phyloP scores from a whole-genome alignment of 2,113 vertebrate species.

The Notarius quadriscutis region DNA sequence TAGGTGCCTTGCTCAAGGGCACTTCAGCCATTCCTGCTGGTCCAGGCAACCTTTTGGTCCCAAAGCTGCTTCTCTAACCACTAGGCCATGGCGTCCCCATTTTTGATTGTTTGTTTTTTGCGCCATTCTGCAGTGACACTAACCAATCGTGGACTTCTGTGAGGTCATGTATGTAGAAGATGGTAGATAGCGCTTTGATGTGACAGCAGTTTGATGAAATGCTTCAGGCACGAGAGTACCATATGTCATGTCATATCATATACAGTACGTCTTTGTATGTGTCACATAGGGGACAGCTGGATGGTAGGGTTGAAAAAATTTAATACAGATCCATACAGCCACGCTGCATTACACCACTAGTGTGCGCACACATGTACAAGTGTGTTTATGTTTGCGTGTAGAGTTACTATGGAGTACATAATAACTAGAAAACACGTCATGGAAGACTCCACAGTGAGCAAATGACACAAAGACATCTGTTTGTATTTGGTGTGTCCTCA shows the following conservation, averaged over 20 bases:
- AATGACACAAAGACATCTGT: not conserved
- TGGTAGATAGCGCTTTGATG: not conserved
- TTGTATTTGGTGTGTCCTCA: constrained; percentile 37
- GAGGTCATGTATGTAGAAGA: not conserved
- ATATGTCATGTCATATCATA: not conserved
- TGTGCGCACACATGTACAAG: not conserved
- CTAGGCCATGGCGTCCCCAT: too few relatives aligned
- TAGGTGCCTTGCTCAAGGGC: too few relatives aligned
- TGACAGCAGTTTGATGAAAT: not conserved
- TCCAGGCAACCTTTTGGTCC: too few relatives aligned
- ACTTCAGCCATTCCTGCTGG: too few relatives aligned
- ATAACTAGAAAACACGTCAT: not conserved
- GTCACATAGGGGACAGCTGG: not conserved
- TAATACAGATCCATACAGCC: not conserved
- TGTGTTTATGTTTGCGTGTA: not conserved
- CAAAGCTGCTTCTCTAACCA: too few relatives aligned
- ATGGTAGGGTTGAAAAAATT: not conserved
- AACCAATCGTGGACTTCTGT: not conserved
- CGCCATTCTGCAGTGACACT: not conserved
- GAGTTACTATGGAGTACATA: constrained; percentile 1
- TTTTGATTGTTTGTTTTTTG: too few relatives aligned
- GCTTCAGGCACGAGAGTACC: not conserved
- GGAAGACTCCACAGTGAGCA: not conserved
- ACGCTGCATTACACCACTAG: not conserved
- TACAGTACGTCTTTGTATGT: not conserved